Base-by-base conservation (phyloP, 2,888 invertebrate species). In the Petrolisthes manimaculis region DNA sequence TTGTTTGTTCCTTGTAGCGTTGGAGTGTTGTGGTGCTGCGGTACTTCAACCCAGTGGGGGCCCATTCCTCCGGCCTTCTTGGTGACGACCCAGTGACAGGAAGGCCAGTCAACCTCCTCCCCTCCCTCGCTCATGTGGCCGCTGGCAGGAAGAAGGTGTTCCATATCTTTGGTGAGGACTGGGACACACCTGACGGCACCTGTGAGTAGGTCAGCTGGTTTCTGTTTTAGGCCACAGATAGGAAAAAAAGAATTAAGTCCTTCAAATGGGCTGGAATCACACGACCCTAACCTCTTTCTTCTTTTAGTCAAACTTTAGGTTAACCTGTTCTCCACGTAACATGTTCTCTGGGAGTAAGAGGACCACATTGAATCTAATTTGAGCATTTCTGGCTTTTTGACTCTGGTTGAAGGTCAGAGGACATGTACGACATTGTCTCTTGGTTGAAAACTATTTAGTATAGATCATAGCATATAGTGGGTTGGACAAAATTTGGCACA, bases 41-140 rank as follows among this genome's bases (percentile, higher is more conserved):
- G 56, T 99, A 99, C 93, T 99, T 99, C 93, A 99, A 99, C 93
- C 99, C 99, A 0, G 97, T 98, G 5, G 99, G 99, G 18, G 97
- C 98, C 14, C 98, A 99, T 94, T 95, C 96, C 0, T 97, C 97
- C n/a, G 99, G 98, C 0, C 94, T 95, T 90, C 98, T 99, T 91
- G 99, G 99, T 0, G 99, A 99, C 93, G 98, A 98, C 93, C 98
- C 99, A 0, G 54, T 83, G 54, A 97, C 96, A 79, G 98, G 98
- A 92, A 96, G 96, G 91, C 98, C 98, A 92, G 96, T 97, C 89
- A 99, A 99, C 94, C 94, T 99, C 88, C 98, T 99, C 98, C 99
- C 99, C 0, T 98, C 96, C 93, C 97, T 99, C 93, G 96, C 97
- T 6, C 94, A 93, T 91, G 98, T 98, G 80, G 98, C 98, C 8